Evolutionary conservation across 2,797 vertebrate species (phyloP).

Genomic region (Steatocranus sp.): DNA sequence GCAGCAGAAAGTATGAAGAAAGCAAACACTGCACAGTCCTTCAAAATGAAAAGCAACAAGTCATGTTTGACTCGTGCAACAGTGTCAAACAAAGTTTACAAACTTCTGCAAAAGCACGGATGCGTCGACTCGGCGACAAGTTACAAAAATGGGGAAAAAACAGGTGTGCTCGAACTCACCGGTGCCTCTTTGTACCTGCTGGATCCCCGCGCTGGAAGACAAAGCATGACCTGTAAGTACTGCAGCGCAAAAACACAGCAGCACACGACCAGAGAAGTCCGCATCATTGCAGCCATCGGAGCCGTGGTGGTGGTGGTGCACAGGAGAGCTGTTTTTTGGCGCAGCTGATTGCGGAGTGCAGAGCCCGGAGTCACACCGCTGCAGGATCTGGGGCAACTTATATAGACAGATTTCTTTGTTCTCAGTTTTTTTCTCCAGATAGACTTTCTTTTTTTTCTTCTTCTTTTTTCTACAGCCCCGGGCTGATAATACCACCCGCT

Average conservation of each 20-base stretch:
- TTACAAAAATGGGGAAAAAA: background rate
- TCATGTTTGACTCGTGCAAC: background rate
- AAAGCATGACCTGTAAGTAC: constrained; percentile 31
- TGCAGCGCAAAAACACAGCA: constrained; percentile 60
- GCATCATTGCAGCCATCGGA: constrained; percentile 53
- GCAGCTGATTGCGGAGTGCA: constrained; percentile 21
- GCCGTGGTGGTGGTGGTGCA: background rate
- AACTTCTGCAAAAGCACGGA: background rate
- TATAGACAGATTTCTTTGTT: constrained; percentile 72
- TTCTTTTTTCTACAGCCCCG: constrained; percentile 34
- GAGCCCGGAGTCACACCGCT: constrained; percentile 23
- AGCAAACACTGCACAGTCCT: constrained; percentile 4
- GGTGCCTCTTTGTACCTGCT: constrained; percentile 52
- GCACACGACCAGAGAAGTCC: constrained; percentile 51
- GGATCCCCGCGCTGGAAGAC: constrained; percentile 40
- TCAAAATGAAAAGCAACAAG: background rate
- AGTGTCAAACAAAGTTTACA: background rate
- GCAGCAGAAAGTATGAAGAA: background rate
- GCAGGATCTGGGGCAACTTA: constrained; percentile 32
- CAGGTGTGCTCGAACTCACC: constrained; percentile 57
- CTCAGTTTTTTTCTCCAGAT: constrained; percentile 35
- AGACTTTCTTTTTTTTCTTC: constrained; percentile 3
- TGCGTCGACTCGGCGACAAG: background rate
- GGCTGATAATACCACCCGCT: constrained; percentile 63
- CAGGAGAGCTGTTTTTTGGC: background rate